Evolutionary conservation across 2,797 vertebrate species (phyloP).

Genomic region (Staurois parvus): DNA sequence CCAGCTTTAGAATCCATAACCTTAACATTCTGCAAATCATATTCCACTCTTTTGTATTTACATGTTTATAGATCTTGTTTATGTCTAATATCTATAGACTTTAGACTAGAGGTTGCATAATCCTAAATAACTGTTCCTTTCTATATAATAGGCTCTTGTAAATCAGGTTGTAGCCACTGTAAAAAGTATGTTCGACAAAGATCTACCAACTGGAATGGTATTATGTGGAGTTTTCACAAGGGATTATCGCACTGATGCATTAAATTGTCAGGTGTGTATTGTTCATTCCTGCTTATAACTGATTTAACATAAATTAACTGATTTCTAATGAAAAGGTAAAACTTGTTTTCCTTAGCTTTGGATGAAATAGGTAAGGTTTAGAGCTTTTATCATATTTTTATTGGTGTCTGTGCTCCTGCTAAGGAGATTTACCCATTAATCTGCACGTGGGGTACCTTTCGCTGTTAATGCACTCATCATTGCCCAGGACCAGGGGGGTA

Average conservation of each 20-base stretch:
- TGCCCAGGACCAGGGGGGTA: too few relatives aligned
- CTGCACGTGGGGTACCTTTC: too few relatives aligned
- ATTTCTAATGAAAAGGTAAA: not conserved
- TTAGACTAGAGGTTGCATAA: too few relatives aligned
- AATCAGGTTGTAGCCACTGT: slow-evolving; percentile 76
- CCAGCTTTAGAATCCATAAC: too few relatives aligned
- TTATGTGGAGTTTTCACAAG: slow-evolving; percentile 74
- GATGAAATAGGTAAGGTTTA: not conserved
- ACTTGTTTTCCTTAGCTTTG: too few relatives aligned
- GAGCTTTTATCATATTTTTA: too few relatives aligned
- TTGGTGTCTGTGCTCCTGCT: not conserved
- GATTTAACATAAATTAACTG: not conserved
- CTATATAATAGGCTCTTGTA: slow-evolving; percentile 71
- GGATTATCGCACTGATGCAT: slow-evolving; percentile 69
- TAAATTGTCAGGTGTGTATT: slow-evolving; percentile 73
- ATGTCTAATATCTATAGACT: too few relatives aligned
- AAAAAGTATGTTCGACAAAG: slow-evolving; percentile 69
- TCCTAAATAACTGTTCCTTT: not conserved
- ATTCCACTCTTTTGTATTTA: too few relatives aligned
- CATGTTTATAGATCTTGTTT: too few relatives aligned
- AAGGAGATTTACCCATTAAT: too few relatives aligned
- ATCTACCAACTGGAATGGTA: slow-evolving; percentile 66
- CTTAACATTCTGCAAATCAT: too few relatives aligned
- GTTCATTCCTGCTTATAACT: not conserved
- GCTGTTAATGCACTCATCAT: too few relatives aligned